phyloP scores from a whole-genome alignment of 2,888 invertebrate genomes.

The Parnassius orleans region DNA sequence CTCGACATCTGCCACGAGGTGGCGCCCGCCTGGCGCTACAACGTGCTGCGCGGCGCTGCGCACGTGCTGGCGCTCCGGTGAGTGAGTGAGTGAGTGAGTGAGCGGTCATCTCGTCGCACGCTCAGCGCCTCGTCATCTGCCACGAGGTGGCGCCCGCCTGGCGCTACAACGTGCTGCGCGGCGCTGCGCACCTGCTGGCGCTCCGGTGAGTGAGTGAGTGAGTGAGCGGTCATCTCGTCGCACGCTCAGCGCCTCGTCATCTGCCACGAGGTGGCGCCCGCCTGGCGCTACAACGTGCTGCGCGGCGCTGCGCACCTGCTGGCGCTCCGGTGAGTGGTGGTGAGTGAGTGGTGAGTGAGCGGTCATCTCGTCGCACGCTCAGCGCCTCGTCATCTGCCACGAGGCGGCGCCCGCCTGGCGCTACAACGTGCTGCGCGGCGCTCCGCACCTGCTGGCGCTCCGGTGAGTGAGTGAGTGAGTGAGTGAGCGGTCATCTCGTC shows the following conservation, averaged over 20 bases:
- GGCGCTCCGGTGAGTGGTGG: conserved; percentile 84
- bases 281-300: conserved; percentile 97
- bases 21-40: conserved; percentile 98
- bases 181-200: conserved; percentile 96
- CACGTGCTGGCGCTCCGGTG: conserved; percentile 94
- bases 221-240: conserved; percentile 46
- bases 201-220: conserved; percentile 78
- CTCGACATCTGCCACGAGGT: conserved; percentile 99
- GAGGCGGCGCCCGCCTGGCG: too few species aligned
- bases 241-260: conserved; percentile 94
- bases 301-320: conserved; percentile 96
- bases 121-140: conserved; percentile 94
- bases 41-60: conserved; percentile 96
- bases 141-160: conserved; percentile 99
- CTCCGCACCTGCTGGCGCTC: too few species aligned
- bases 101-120: conserved; percentile 76
- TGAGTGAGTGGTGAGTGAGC: too few species aligned
- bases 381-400: too few species aligned
- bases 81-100: neutral
- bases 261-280: conserved; percentile 99
- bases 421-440: too few species aligned
- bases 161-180: conserved; percentile 96
- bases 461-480: conserved; percentile 61
- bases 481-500: too few species aligned
- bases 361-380: too few species aligned